Evolutionary conservation across 2,113 vertebrate species (phyloP).

Genomic region (Trogon surrucura): DNA sequence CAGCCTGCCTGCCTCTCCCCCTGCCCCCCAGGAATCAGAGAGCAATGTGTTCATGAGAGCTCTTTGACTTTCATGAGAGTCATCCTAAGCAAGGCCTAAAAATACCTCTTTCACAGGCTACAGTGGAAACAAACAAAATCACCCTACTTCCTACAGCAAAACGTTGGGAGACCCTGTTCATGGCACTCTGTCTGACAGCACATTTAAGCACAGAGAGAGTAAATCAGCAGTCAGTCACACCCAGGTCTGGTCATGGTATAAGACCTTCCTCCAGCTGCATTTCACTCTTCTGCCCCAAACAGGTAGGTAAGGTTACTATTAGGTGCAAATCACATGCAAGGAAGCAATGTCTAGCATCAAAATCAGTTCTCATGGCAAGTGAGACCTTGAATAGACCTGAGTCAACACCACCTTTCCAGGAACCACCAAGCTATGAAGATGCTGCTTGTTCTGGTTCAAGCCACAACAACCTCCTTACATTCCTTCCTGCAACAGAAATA

Average conservation of each 20-base stretch:
- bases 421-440: not conserved
- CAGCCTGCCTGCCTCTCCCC: accelerated
- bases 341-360: not conserved
- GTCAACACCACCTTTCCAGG: not conserved
- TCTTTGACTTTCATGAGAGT: not conserved
- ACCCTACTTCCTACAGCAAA: not conserved
- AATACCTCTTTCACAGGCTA: not conserved
- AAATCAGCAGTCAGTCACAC: accelerated
- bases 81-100: not conserved
- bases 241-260: accelerated
- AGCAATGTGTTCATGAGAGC: not conserved
- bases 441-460: not conserved
- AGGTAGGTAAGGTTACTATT: not conserved
- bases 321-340: not conserved
- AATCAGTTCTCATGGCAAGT: not conserved
- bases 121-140: not conserved
- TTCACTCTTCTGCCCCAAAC: not conserved
- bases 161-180: accelerated
- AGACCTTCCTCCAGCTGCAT: not conserved
- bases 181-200: not conserved
- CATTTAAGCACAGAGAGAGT: not conserved
- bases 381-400: not conserved
- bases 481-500: not conserved
- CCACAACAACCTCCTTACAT: not conserved
- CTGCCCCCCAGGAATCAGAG: accelerated